Evolutionary conservation across 92 coral and sea anemone species (phyloP).

Genomic region (Zoanthus sociatus): DNA sequence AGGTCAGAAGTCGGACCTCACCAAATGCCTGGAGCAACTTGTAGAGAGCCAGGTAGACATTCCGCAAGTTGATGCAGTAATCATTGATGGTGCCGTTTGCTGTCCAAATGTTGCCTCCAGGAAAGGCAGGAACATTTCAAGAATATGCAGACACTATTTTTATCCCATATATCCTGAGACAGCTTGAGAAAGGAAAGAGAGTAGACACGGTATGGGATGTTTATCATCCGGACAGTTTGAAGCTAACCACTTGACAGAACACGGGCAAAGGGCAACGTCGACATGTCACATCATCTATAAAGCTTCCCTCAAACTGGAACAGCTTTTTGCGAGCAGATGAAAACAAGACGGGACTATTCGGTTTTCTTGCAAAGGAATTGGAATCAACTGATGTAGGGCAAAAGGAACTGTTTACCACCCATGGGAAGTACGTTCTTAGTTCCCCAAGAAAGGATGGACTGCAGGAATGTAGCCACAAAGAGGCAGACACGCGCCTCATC

Average conservation of each 20-base stretch:
- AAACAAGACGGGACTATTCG: constrained; percentile 37
- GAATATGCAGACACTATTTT: constrained; percentile 45
- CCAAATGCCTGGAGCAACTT: constrained; percentile 44
- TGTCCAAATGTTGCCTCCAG: constrained; percentile 44
- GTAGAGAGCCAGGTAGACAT: neutral
- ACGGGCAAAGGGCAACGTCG: constrained; percentile 20
- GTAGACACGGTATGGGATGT: neutral
- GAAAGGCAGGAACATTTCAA: constrained; percentile 48
- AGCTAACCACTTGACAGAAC: neutral
- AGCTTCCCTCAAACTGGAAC: constrained; percentile 14
- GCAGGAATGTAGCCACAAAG: neutral
- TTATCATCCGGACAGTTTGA: constrained; percentile 4
- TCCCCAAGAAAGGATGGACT: neutral
- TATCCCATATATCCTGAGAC: constrained; percentile 47
- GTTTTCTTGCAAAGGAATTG: constrained; percentile 11
- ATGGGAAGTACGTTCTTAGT: neutral
- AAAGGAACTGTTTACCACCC: constrained; percentile 6
- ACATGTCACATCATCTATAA: neutral
- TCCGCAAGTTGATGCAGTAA: constrained; percentile 36
- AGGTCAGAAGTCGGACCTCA: constrained; percentile 61
- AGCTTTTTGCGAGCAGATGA: neutral
- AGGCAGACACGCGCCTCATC: constrained; percentile 11
- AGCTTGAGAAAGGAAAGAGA: constrained; percentile 43
- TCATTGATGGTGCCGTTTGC: constrained; percentile 69
- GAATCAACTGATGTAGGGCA: neutral